Conservation (phyloP, 35 echinoderm and acorn worm genomes). For the Acanthaster planci region DNA sequence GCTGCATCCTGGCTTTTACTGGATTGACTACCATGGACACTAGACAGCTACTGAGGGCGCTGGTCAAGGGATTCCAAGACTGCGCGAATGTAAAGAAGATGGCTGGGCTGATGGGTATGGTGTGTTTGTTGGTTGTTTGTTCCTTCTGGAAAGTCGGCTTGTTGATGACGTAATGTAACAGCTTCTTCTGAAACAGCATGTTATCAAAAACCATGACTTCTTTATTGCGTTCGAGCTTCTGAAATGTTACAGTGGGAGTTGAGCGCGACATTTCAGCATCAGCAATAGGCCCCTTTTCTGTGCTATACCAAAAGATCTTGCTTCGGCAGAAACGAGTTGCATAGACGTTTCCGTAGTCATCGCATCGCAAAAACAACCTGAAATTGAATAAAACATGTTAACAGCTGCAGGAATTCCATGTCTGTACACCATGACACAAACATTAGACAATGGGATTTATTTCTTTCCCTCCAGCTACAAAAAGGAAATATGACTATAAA, state of each 20-base stretch:
- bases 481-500: too few species aligned
- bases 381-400: background rate
- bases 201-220: slow-evolving; percentile 4
- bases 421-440: too few species aligned
- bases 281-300: slow-evolving; percentile 4
- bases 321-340: slow-evolving; percentile 55
- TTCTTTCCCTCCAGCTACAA: too few species aligned
- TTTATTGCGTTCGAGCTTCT: slow-evolving; percentile 10
- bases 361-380: slow-evolving; percentile 44
- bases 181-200: background rate
- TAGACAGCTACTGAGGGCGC: slow-evolving; percentile 21
- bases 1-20: background rate
- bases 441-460: too few species aligned
- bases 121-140: background rate
- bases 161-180: slow-evolving; percentile 6
- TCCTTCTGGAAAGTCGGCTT: slow-evolving; percentile 4
- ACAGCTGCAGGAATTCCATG: too few species aligned
- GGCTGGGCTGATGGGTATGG: background rate
- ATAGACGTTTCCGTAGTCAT: slow-evolving; percentile 48
- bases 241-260: background rate
- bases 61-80: slow-evolving; percentile 14
- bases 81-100: slow-evolving; percentile 4
- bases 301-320: slow-evolving; percentile 57
- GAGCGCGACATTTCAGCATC: background rate
- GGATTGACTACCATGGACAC: slow-evolving; percentile 16